These are phyloP conservation scores for Carduelis carduelis DNA, from an alignment of 2,797 vertebrate species.

Conservation along the genomic window DNA sequence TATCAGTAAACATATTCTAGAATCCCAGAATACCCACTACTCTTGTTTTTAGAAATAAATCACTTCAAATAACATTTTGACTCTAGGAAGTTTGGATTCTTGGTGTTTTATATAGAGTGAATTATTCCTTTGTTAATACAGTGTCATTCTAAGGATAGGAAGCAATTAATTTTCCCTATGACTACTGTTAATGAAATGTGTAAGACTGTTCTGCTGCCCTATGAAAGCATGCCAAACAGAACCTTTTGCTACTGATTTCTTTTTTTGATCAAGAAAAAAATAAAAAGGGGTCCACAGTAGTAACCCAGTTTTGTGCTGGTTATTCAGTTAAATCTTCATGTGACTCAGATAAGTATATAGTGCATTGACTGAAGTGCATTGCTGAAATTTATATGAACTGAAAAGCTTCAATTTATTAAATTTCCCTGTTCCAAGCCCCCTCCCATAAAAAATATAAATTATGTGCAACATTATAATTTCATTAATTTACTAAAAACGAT, in stretches of 20 bases:
- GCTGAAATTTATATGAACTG: not conserved
- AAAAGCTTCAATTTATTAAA: not conserved
- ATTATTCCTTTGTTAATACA: not conserved
- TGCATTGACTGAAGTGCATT: not conserved
- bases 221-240: not conserved
- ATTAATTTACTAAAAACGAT: not conserved
- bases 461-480: not conserved
- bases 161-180: not conserved
- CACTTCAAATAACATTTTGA: not conserved
- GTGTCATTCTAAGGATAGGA: not conserved
- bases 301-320: not conserved
- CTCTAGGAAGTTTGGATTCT: not conserved
- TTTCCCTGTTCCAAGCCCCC: accelerated
- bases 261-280: not conserved
- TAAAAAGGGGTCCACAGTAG: accelerated
- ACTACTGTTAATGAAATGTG: not conserved
- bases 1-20: not conserved
- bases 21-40: not conserved
- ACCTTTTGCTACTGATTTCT: not conserved
- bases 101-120: not conserved
- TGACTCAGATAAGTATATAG: not conserved
- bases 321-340: not conserved
- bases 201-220: not conserved
- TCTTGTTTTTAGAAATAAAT: not conserved
- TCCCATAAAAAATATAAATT: not conserved